These are phyloP conservation scores for Drosophila koepferae DNA, from an alignment of 2,888 invertebrate species.

Conservation along the genomic window DNA sequence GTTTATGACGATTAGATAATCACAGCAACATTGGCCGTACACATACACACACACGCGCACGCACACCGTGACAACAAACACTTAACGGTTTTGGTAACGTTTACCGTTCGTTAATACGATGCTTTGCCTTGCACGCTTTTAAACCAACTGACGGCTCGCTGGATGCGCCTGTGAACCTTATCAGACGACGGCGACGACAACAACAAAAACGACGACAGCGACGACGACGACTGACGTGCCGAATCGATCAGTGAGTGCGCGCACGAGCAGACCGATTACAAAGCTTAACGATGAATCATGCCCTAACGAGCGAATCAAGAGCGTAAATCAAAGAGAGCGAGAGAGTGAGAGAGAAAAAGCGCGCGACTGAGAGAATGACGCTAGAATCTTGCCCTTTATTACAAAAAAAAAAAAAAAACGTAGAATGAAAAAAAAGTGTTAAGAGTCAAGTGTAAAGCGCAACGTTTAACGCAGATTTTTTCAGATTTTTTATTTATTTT, in stretches of 20 bases:
- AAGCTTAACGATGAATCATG: conserved; percentile 71
- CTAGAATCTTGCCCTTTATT: conserved; percentile 25
- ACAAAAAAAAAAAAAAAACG: background rate
- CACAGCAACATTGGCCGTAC: conserved; percentile 52
- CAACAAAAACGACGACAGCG: conserved; percentile 17
- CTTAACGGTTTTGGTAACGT: conserved; percentile 45
- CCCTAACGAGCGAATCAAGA: conserved; percentile 46
- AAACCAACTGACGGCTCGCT: conserved; percentile 74
- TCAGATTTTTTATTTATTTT: conserved; percentile 14
- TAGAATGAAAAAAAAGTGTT: background rate
- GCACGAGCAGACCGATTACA: conserved; percentile 77
- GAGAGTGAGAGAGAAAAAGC: background rate
- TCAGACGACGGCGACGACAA: conserved; percentile 46
- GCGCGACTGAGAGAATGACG: background rate
- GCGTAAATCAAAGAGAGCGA: conserved; percentile 8
- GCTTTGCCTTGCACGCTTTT: conserved; percentile 71
- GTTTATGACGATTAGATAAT: conserved; percentile 73
- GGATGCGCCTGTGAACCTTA: conserved; percentile 78
- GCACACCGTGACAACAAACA: conserved; percentile 38
- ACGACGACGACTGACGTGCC: conserved; percentile 30
- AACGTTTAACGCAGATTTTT: conserved; percentile 35
- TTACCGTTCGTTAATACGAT: conserved; percentile 55
- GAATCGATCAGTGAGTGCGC: conserved; percentile 74
- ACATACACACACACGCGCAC: background rate
- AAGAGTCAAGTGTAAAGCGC: conserved; percentile 12